Evolutionary conservation across 1,140 invertebrate genomes (phyloP).

Genomic region (Asobara japonica): DNA sequence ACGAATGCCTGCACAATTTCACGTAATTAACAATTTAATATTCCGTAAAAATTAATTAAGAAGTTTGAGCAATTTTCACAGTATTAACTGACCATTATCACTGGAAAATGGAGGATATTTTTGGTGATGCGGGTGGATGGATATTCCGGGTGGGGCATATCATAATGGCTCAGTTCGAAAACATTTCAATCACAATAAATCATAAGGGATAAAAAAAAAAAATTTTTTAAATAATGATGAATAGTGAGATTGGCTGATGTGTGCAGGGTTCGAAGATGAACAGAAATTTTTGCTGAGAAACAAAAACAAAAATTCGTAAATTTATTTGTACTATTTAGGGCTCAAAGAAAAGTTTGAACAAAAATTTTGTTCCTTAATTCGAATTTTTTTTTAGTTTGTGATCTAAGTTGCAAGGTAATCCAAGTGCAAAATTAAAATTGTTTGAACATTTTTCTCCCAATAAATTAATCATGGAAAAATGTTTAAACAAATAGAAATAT

Average conservation of each 20-base stretch:
- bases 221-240: conserved; percentile 25
- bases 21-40: conserved; percentile 1
- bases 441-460: too few relatives aligned
- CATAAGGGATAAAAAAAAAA: conserved; percentile 8
- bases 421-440: too few relatives aligned
- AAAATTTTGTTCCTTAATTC: neutral
- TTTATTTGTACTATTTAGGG: neutral
- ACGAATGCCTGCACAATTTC: conserved; percentile 26
- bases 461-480: too few relatives aligned
- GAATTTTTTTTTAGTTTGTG: neutral
- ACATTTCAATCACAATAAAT: conserved; percentile 25
- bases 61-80: neutral
- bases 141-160: conserved; percentile 16
- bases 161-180: conserved; percentile 21
- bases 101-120: neutral
- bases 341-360: neutral
- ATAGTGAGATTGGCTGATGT: conserved; percentile 20
- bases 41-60: conserved; percentile 4
- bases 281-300: conserved; percentile 13
- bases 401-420: too few relatives aligned
- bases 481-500: too few relatives aligned
- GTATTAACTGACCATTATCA: conserved; percentile 9
- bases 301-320: conserved; percentile 54
- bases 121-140: neutral
- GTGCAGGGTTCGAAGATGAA: conserved; percentile 24